Percentiles rank a stretch among this genome's conserved stretches.
Evolutionary conservation across 2,888 invertebrate genomes (phyloP).

Genomic region (Drosophila kuntzei): DNA sequence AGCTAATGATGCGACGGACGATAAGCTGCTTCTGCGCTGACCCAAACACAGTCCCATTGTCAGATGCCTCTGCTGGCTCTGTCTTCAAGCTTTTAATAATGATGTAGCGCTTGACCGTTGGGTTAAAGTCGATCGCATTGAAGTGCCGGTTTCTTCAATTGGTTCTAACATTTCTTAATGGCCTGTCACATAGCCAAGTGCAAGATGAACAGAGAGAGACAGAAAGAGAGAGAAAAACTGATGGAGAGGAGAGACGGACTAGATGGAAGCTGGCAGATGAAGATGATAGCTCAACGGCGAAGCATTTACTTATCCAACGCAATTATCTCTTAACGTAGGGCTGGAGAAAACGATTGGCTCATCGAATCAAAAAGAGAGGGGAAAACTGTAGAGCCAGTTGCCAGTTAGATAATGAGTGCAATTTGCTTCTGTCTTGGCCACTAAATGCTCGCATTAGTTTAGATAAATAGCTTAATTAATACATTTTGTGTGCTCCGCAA

Average conservation of each 20-base stretch:
- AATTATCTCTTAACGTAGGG: conserved; percentile 62
- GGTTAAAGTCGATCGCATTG: conserved; percentile 55
- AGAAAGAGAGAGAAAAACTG: not conserved
- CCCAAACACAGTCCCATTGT: conserved; percentile 11
- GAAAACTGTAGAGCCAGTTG: conserved; percentile 16
- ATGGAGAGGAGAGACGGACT: not conserved
- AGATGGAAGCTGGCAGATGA: conserved; percentile 7
- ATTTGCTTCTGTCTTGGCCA: conserved; percentile 79
- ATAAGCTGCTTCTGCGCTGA: conserved; percentile 53
- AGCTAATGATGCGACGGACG: conserved; percentile 79
- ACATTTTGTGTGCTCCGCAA: conserved; percentile 65
- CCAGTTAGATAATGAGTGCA: conserved; percentile 73
- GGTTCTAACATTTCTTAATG: conserved; percentile 57
- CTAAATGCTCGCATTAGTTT: conserved; percentile 81
- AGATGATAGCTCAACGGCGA: conserved; percentile 14
- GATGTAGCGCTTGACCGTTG: conserved; percentile 53
- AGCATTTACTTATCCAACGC: conserved; percentile 63
- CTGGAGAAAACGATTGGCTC: conserved; percentile 63
- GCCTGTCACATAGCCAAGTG: conserved; percentile 29
- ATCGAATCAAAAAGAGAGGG: conserved; percentile 52
- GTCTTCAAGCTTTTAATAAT: conserved; percentile 61
- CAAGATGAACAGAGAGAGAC: not conserved
- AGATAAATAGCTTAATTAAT: conserved; percentile 81
- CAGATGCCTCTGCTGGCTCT: not conserved
- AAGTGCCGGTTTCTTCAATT: conserved; percentile 74